phyloP scores from a whole-genome alignment of 1,140 invertebrate species.

The Teleopsis dalmanni region DNA sequence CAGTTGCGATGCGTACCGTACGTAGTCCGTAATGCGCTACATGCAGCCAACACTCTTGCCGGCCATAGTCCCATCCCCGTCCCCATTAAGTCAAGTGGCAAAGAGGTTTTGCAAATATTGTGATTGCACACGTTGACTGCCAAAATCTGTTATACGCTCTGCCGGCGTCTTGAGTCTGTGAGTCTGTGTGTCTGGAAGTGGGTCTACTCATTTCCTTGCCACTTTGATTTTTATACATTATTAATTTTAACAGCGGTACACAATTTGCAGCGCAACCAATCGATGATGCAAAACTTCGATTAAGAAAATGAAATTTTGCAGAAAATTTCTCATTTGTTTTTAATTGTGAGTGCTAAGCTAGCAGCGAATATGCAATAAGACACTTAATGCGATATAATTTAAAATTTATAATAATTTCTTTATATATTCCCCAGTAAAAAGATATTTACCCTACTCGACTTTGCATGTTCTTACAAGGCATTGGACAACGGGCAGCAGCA shows the following conservation, averaged over 20 bases:
- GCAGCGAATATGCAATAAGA: neutral
- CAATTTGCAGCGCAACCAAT: slow-evolving; percentile 3
- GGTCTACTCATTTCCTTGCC: neutral
- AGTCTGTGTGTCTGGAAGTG: neutral
- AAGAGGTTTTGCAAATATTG: slow-evolving; percentile 9
- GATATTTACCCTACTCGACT: neutral
- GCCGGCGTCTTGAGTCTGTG: neutral
- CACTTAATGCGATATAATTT: neutral
- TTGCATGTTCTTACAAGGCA: neutral
- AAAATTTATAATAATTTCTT: neutral
- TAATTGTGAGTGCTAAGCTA: slow-evolving; percentile 2
- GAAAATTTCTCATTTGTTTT: slow-evolving; percentile 12
- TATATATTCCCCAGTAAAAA: neutral
- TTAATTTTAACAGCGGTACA: neutral
- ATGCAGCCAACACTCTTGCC: too few relatives aligned
- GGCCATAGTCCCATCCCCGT: too few relatives aligned
- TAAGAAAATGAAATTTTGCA: slow-evolving; percentile 9
- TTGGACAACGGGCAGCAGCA: neutral
- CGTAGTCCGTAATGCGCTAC: too few relatives aligned
- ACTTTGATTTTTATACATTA: neutral
- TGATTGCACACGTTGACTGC: slow-evolving; percentile 1
- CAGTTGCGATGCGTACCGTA: too few relatives aligned
- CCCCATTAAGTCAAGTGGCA: too few relatives aligned
- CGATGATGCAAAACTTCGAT: slow-evolving; percentile 11
- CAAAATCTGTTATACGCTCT: neutral